Evolutionary conservation across 2,888 invertebrate species (phyloP), one percentile per base, ranked within the genome.

Genomic region (Luffia ferchaultella): DNA sequence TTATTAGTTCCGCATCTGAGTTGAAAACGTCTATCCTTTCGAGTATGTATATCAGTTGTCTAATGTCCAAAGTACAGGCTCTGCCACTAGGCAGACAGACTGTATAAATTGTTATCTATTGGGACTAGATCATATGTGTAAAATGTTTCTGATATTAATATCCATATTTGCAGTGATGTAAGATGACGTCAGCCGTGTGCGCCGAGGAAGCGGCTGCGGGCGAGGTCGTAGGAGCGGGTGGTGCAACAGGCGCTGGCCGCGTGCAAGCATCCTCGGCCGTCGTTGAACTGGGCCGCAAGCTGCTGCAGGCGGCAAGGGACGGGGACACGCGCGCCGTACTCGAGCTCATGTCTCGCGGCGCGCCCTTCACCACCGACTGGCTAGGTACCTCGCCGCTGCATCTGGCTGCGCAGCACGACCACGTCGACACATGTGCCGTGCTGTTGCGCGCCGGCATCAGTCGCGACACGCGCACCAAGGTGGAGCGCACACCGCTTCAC

Each of bases 281-380:
- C 56, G 88, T 90, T 55, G 95, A 96, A 77, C 80, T 96, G 57
- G 96, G 97, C 16, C 95, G 95, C 61, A 87, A 91, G 52, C 83
- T 97, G 62, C 77, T 97, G 58, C 88, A 90, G 65, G 91, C 91
- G 50, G 91, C 95, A 43, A 88, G 90, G 58, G 89, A 90, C 57
- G 96, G 95, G 1, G 90, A 95, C 68, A 88, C 92, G 2, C 86
- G 88, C 53, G 87, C 88, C 57, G 93, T 96, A 18, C 86, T 91
- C 53, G 86, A 88, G 45, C 87, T 96, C 52, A 89, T 97, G 87
- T 88, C 89, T 20, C 89, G 90, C 72, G 96, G 97, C 46, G 96
- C 96, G 46, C 95, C 96, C 19, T 96, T 97, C 65, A 93, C 93
- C 9, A 91, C 96, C 1, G 96, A 97, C 74, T 96, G 96, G 95